Conservation (phyloP, 2,797 vertebrate genomes). For the Margarornis squamiger region DNA sequence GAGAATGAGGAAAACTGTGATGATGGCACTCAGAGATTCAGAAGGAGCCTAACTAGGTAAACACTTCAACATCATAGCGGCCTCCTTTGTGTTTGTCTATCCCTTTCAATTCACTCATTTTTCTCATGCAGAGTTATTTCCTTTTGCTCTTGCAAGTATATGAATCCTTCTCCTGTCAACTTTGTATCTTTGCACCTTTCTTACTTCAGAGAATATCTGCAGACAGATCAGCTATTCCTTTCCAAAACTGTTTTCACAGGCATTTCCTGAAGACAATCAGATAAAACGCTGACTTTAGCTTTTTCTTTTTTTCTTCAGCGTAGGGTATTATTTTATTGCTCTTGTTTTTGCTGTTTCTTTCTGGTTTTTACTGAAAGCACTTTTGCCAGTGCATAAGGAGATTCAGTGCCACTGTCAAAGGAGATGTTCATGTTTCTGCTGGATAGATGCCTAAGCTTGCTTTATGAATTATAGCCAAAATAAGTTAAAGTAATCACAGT, state of each 20-base stretch:
- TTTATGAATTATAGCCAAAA: background rate
- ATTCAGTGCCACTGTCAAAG: background rate
- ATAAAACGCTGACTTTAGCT: conserved; percentile 34
- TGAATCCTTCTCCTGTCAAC: background rate
- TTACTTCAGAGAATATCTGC: conserved; percentile 54
- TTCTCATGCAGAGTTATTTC: conserved; percentile 1
- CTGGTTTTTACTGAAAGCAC: background rate
- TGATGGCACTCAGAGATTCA: conserved; percentile 40
- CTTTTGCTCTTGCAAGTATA: background rate
- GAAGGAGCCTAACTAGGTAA: background rate
- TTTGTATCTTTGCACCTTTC: conserved; percentile 30
- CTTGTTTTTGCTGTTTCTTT: conserved; percentile 27
- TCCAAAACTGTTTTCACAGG: conserved; percentile 66
- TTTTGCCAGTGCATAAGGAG: background rate
- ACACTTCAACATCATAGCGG: background rate
- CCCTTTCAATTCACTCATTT: conserved; percentile 14
- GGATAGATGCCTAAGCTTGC: background rate
- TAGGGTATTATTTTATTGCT: conserved; percentile 24
- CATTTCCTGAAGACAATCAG: conserved; percentile 66
- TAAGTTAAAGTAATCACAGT: background rate
- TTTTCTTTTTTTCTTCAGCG: conserved; percentile 6
- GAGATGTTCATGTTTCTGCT: background rate
- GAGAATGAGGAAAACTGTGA: conserved; percentile 21
- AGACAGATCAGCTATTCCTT: conserved; percentile 32
- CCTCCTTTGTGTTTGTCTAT: conserved; percentile 34